Percentiles rank a stretch among this genome's conserved stretches.
These are phyloP conservation scores for Bradynema listronoti DNA, from an alignment of 1,140 invertebrate genomes.

Conservation along the genomic window DNA sequence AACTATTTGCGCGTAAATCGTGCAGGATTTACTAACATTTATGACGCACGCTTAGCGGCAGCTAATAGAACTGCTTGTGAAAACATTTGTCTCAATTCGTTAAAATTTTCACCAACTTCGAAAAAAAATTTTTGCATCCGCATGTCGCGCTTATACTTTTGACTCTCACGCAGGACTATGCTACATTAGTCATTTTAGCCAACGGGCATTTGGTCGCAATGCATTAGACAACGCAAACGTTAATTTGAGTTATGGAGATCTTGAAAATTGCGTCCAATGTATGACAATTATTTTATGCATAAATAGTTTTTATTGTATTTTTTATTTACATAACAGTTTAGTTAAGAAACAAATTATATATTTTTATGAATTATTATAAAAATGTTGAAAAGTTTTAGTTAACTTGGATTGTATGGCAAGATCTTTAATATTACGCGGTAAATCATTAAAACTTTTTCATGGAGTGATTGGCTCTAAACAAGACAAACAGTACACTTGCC, in stretches of 20 bases:
- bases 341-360: background rate
- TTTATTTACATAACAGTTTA: too few species aligned
- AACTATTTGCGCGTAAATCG: constrained; percentile 29
- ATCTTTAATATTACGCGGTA: constrained; percentile 20
- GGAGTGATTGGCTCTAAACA: constrained; percentile 17
- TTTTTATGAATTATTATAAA: background rate
- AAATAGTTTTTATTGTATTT: too few species aligned
- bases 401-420: constrained; percentile 20
- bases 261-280: constrained; percentile 28
- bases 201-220: constrained; percentile 26
- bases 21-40: constrained; percentile 24
- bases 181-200: constrained; percentile 18
- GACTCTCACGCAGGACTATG: constrained; percentile 12
- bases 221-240: constrained; percentile 21
- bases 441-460: constrained; percentile 30
- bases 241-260: constrained; percentile 20
- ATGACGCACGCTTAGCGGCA: constrained; percentile 21
- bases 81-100: constrained; percentile 22
- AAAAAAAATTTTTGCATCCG: background rate
- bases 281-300: too few species aligned
- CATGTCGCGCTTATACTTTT: constrained; percentile 30
- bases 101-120: background rate
- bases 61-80: constrained; percentile 10
- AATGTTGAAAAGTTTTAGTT: constrained; percentile 12
- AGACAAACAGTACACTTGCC: constrained; percentile 19